Conservation (phyloP, 2,888 invertebrate species). For the Cerastoderma edule region DNA sequence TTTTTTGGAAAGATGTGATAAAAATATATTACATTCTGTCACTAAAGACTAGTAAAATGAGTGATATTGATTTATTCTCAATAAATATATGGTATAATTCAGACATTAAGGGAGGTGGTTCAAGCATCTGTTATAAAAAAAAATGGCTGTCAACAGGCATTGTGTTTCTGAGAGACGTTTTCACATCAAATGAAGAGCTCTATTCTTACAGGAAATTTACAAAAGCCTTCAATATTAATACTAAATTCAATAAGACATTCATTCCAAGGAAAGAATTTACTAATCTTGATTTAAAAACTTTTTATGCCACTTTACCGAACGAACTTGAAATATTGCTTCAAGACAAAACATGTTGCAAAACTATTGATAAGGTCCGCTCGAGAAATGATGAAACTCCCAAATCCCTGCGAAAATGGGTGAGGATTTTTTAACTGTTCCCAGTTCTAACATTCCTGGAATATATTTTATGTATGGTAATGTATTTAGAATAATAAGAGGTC, state of each 20-base stretch:
- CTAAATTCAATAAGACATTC: background rate
- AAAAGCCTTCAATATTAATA: background rate
- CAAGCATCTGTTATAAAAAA: constrained; percentile 3
- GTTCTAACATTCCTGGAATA: no score
- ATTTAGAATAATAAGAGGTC: background rate
- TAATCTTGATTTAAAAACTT: background rate
- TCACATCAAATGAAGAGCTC: background rate
- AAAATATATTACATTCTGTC: constrained; percentile 1
- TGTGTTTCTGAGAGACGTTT: background rate
- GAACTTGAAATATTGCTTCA: background rate
- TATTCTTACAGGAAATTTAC: background rate
- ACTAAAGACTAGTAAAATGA: background rate
- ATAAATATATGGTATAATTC: constrained; percentile 6
- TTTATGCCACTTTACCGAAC: background rate
- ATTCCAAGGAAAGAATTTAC: background rate
- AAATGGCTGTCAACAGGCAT: constrained; percentile 21
- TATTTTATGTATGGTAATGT: background rate
- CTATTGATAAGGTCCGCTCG: background rate
- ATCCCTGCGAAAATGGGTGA: background rate
- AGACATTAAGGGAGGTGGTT: constrained; percentile 16
- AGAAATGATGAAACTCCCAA: background rate
- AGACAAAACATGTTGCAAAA: background rate
- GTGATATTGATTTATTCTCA: background rate
- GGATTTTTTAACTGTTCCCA: background rate
- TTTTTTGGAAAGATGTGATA: constrained; percentile 28